Percentiles rank a stretch among this genome's conserved stretches.
Evolutionary conservation across 23 tunicate species (phyloP).

Genomic region (Pegea sp.): DNA sequence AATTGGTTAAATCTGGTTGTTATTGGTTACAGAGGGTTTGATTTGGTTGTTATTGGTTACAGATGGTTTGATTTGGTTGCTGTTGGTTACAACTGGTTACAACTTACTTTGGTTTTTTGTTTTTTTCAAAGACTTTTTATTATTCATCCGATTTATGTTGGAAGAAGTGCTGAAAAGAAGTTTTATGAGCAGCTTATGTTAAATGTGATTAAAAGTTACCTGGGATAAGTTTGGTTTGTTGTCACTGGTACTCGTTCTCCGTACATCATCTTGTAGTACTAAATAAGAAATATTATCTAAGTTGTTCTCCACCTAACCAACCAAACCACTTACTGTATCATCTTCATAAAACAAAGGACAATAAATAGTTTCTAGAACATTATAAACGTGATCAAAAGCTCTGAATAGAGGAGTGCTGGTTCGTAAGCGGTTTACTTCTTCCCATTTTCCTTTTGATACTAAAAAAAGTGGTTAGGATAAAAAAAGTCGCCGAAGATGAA

Average conservation of each 20-base stretch:
- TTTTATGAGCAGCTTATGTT: too few relatives aligned
- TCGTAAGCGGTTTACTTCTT: slow-evolving; percentile 23
- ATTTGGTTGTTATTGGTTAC: too few relatives aligned
- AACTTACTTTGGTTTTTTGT: too few relatives aligned
- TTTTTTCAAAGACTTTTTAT: too few relatives aligned
- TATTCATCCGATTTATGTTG: too few relatives aligned
- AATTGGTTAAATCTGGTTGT: too few relatives aligned
- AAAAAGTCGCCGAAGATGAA: too few relatives aligned
- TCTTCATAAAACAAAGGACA: slow-evolving; percentile 83
- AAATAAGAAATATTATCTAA: background rate
- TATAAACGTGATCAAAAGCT: slow-evolving; percentile 81
- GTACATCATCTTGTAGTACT: slow-evolving; percentile 82
- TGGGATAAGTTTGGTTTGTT: background rate
- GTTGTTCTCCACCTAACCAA: background rate
- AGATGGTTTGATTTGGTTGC: too few relatives aligned
- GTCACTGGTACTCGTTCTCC: slow-evolving; percentile 31
- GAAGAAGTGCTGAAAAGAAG: too few relatives aligned
- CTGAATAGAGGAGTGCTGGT: slow-evolving; percentile 72
- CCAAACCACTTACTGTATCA: slow-evolving; percentile 31
- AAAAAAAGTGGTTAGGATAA: background rate
- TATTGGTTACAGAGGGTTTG: too few relatives aligned
- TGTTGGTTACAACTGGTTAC: too few relatives aligned
- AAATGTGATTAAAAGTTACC: too few relatives aligned
- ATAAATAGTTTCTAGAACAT: slow-evolving; percentile 53
- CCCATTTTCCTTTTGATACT: slow-evolving; percentile 46